A percentile compares a stretch with the other conserved stretches of the same genome.
Conservation (phyloP, 2,888 invertebrate species). For the Ochropleura plecta region DNA sequence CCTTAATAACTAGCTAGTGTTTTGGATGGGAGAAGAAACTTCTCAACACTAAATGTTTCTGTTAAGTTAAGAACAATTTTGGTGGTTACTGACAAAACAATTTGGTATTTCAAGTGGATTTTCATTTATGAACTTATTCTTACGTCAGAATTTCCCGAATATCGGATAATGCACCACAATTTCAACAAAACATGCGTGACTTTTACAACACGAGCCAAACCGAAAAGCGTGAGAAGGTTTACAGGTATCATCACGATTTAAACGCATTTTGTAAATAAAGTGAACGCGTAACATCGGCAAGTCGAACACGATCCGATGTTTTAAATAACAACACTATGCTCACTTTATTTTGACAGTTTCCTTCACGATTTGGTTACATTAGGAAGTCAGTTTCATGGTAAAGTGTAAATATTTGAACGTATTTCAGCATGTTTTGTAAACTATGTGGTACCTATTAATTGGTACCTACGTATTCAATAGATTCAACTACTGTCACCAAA, state of each 20-base stretch:
- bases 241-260: conserved; percentile 7
- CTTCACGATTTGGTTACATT: conserved; percentile 5
- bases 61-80: background rate
- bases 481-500: too few relatives aligned
- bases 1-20: background rate
- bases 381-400: background rate
- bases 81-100: background rate
- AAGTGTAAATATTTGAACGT: conserved; percentile 20
- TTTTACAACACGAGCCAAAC: conserved; percentile 12
- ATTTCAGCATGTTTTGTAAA: conserved; percentile 12
- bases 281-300: too few relatives aligned
- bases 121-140: background rate
- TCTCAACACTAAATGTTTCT: background rate
- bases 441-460: background rate
- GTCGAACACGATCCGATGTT: conserved; percentile 1
- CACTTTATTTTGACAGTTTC: conserved; percentile 23
- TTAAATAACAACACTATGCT: background rate
- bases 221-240: background rate
- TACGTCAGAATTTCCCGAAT: conserved; percentile 6
- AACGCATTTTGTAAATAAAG: conserved; percentile 26
- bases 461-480: too few relatives aligned
- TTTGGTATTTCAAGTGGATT: background rate
- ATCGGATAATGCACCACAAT: background rate
- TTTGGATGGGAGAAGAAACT: background rate
- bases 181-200: background rate